Evolutionary conservation across 2,113 vertebrate genomes (phyloP).

Genomic region (Picathartes gymnocephalus): DNA sequence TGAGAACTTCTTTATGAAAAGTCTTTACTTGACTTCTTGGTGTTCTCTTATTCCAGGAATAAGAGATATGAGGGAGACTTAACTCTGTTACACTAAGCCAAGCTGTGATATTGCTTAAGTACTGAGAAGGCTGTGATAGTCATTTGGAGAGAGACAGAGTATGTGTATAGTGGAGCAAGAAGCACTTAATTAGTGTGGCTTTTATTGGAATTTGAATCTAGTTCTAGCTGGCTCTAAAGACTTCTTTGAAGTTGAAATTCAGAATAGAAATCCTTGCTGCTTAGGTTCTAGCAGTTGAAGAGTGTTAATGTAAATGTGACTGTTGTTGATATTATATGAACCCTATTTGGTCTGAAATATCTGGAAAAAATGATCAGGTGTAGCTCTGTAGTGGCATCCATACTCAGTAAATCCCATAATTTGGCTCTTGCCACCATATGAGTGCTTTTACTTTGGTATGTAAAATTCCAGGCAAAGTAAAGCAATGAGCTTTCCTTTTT

Average conservation of each 20-base stretch:
- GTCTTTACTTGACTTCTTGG: background rate
- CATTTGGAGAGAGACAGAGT: background rate
- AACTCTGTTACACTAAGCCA: background rate
- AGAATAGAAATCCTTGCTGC: background rate
- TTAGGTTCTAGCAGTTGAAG: background rate
- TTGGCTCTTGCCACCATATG: background rate
- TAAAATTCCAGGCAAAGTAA: background rate
- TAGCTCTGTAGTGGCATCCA: background rate
- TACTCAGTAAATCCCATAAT: background rate
- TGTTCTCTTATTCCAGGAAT: background rate
- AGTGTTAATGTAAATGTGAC: background rate
- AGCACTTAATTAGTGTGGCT: background rate
- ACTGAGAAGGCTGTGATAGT: background rate
- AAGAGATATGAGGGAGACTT: background rate
- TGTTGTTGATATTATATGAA: background rate
- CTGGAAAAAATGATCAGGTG: background rate
- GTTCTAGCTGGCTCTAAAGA: background rate
- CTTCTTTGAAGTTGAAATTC: background rate
- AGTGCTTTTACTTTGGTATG: background rate
- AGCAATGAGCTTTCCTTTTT: background rate
- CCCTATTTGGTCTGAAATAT: background rate
- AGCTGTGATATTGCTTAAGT: background rate
- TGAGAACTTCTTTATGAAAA: background rate
- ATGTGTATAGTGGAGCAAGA: background rate
- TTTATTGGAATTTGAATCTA: background rate